phyloP scores from a whole-genome alignment of 1,140 invertebrate species.

The Drosophila dunni region DNA sequence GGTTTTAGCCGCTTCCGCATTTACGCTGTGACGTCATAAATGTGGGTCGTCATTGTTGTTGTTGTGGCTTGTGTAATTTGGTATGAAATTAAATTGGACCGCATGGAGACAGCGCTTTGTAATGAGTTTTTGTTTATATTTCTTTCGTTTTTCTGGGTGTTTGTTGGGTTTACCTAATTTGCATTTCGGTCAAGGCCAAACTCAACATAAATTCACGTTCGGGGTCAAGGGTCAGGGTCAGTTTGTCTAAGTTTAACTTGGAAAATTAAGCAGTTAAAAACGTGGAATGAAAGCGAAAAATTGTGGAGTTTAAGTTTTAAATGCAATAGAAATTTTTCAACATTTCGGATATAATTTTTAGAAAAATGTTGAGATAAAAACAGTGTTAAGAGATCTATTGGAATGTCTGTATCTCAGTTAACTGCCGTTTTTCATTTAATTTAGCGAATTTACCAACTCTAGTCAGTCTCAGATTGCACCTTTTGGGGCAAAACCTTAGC shows the following conservation, averaged over 20 bases:
- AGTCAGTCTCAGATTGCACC: background rate
- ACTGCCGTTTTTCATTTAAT: constrained; percentile 11
- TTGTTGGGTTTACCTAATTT: constrained; percentile 63
- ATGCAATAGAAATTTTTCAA: no score
- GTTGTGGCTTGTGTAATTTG: constrained; percentile 62
- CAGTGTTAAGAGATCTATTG: no score
- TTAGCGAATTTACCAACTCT: background rate
- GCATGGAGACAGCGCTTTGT: constrained; percentile 49
- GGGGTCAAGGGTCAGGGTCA: constrained; percentile 65
- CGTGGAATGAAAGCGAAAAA: background rate
- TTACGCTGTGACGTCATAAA: constrained; percentile 62
- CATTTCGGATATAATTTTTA: no score
- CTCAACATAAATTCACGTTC: constrained; percentile 61
- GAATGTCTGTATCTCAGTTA: no score
- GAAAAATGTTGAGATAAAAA: no score
- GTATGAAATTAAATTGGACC: constrained; percentile 76
- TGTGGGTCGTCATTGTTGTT: constrained; percentile 31
- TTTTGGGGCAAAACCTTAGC: constrained; percentile 16
- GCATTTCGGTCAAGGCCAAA: constrained; percentile 78
- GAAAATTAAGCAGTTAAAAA: background rate
- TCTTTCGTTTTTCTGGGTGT: constrained; percentile 51
- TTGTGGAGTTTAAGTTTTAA: background rate
- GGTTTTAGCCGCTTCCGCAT: constrained; percentile 62
- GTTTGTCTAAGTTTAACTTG: constrained; percentile 8
- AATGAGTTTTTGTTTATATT: constrained; percentile 77